Evolutionary conservation across 2,888 invertebrate genomes (phyloP).

Genomic region (Meiosimyza platycephala): DNA sequence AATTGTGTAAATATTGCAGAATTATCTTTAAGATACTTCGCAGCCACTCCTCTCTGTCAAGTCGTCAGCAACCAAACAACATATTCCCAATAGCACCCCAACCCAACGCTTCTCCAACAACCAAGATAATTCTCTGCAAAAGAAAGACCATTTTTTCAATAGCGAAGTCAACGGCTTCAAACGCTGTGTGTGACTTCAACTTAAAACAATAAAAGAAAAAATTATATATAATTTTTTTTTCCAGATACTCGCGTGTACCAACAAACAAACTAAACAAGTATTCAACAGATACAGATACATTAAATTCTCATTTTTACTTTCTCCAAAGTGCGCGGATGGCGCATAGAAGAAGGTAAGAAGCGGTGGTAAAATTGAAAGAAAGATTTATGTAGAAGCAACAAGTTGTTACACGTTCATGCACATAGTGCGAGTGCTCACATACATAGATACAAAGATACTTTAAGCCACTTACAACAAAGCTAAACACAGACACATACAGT

Average conservation of each 20-base stretch:
- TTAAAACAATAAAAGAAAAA: no score
- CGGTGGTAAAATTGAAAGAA: background rate
- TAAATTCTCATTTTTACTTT: conserved; percentile 39
- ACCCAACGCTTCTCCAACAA: no score
- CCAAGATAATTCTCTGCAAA: no score
- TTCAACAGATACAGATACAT: conserved; percentile 17
- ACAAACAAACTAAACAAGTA: conserved; percentile 7
- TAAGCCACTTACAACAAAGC: no score
- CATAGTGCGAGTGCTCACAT: background rate
- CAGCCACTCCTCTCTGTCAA: no score
- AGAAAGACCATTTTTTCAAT: no score
- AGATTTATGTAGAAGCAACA: conserved; percentile 20
- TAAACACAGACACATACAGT: background rate
- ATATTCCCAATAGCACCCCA: no score
- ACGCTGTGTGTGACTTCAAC: no score
- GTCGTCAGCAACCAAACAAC: no score
- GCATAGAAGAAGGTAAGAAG: background rate
- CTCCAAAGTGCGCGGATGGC: conserved; percentile 20
- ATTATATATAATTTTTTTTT: background rate
- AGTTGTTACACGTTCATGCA: conserved; percentile 13
- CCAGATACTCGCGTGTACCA: conserved; percentile 11
- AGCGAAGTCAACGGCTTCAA: no score
- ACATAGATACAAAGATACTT: conserved; percentile 19
- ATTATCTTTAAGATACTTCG: no score
- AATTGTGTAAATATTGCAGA: no score